Conservation (phyloP, 2,113 vertebrate genomes). For the Cololabis saira region DNA sequence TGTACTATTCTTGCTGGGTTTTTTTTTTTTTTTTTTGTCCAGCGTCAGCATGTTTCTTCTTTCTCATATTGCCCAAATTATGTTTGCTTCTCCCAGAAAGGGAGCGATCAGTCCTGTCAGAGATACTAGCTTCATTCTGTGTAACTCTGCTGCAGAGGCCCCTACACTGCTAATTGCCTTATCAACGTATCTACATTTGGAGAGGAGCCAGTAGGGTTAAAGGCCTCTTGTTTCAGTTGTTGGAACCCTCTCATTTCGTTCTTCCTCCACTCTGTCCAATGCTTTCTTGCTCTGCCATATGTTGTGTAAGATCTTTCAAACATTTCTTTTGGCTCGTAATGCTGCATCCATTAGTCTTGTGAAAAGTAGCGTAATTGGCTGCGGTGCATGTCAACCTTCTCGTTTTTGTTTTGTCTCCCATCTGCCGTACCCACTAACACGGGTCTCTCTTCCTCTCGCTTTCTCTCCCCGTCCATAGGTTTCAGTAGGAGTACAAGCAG, state of each 20-base stretch:
- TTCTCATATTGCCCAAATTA: slow-evolving; percentile 36
- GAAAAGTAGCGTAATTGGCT: slow-evolving; percentile 43
- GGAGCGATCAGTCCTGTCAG: slow-evolving; percentile 51
- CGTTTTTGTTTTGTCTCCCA: slow-evolving; percentile 54
- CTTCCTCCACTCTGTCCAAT: slow-evolving; percentile 53
- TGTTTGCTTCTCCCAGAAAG: slow-evolving; percentile 34
- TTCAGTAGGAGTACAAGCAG: slow-evolving; percentile 97
- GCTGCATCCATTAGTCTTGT: slow-evolving; percentile 35
- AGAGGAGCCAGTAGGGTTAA: slow-evolving; percentile 63
- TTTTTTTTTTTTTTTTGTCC: slow-evolving; percentile 30
- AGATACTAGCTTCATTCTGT: slow-evolving; percentile 59
- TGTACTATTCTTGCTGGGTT: slow-evolving; percentile 69
- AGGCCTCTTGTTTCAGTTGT: slow-evolving; percentile 60
- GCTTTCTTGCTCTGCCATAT: slow-evolving; percentile 61
- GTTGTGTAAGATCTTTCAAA: slow-evolving; percentile 52
- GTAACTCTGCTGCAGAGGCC: slow-evolving; percentile 56
- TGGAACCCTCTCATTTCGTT: slow-evolving; percentile 42
- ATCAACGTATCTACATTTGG: slow-evolving; percentile 70
- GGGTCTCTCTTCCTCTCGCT: slow-evolving; percentile 33
- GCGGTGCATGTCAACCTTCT: slow-evolving; percentile 59
- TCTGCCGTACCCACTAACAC: slow-evolving; percentile 62
- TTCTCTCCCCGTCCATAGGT: slow-evolving; percentile 79
- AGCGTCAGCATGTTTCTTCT: slow-evolving; percentile 50
- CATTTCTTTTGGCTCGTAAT: slow-evolving; percentile 49
- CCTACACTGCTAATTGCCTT: slow-evolving; percentile 72